These are phyloP conservation scores for Ophion costatus DNA, from an alignment of 2,888 invertebrate genomes.

Conservation along the genomic window DNA sequence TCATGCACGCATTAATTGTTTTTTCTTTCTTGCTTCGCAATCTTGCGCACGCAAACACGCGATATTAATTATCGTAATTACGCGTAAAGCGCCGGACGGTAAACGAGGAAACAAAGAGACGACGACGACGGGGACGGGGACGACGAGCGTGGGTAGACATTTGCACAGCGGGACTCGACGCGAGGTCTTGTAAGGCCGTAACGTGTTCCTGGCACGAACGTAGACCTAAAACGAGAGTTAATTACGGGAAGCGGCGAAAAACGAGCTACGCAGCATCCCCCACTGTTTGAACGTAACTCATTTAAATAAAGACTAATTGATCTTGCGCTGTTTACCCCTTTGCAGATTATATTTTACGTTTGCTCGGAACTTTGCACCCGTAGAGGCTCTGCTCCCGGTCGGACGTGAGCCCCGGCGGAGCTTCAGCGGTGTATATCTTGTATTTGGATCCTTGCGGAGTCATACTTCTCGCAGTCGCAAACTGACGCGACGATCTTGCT, in stretches of 20 bases:
- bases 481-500: no score
- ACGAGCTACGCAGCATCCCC: slow-evolving; percentile 8
- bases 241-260: slow-evolving; percentile 75
- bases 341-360: slow-evolving; percentile 16
- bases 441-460: no score
- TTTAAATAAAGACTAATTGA: slow-evolving; percentile 81
- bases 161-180: slow-evolving; percentile 7
- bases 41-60: slow-evolving; percentile 46
- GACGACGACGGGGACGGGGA: slow-evolving; percentile 3
- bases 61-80: slow-evolving; percentile 68
- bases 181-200: slow-evolving; percentile 38
- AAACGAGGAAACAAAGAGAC: slow-evolving; percentile 30
- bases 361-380: not conserved
- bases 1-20: slow-evolving; percentile 15
- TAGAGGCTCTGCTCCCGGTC: slow-evolving; percentile 1
- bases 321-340: slow-evolving; percentile 60
- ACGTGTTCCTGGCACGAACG: slow-evolving; percentile 37
- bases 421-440: no score
- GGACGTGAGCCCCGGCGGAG: not conserved
- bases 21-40: slow-evolving; percentile 1
- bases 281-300: slow-evolving; percentile 70
- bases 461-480: no score
- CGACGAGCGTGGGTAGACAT: slow-evolving; percentile 44
- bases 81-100: slow-evolving; percentile 49
- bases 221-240: slow-evolving; percentile 77